A percentile compares a stretch with the other conserved stretches of the same genome.
Conservation (phyloP, 1,140 invertebrate genomes). For the Lanistes nyassanus region DNA sequence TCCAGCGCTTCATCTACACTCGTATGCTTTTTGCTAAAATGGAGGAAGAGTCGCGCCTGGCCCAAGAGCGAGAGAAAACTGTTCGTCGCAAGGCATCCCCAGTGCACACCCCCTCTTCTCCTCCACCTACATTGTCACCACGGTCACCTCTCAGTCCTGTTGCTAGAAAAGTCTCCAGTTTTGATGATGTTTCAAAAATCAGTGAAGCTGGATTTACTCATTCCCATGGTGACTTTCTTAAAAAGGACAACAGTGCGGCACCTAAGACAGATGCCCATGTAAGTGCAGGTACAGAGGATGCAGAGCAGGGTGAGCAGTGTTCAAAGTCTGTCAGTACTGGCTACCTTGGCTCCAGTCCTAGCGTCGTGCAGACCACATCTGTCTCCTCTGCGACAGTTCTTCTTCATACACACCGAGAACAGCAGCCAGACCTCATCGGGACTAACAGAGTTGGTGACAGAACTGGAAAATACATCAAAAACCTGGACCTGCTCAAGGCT, state of each 20-base stretch:
- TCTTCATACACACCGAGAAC: background rate
- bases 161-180: constrained; percentile 15
- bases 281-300: background rate
- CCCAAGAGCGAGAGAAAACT: constrained; percentile 58
- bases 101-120: constrained; percentile 26
- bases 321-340: background rate
- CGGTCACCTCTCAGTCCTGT: constrained; percentile 5
- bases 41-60: constrained; percentile 68
- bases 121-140: constrained; percentile 42
- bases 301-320: background rate
- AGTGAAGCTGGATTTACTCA: background rate
- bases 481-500: constrained; percentile 21
- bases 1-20: constrained; percentile 86
- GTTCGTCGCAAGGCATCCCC: constrained; percentile 68
- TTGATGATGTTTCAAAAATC: constrained; percentile 18
- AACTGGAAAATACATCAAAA: constrained; percentile 27
- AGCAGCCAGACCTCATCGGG: constrained; percentile 19
- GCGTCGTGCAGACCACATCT: constrained; percentile 3
- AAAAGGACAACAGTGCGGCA: background rate
- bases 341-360: background rate
- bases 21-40: constrained; percentile 92
- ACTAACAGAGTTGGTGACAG: constrained; percentile 20
- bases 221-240: background rate
- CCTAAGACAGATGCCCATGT: background rate
- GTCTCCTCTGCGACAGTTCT: constrained; percentile 7